Percentiles rank a stretch among this genome's conserved stretches.
These are phyloP conservation scores for Busseola fusca DNA, from an alignment of 2,888 invertebrate genomes.

Conservation along the genomic window DNA sequence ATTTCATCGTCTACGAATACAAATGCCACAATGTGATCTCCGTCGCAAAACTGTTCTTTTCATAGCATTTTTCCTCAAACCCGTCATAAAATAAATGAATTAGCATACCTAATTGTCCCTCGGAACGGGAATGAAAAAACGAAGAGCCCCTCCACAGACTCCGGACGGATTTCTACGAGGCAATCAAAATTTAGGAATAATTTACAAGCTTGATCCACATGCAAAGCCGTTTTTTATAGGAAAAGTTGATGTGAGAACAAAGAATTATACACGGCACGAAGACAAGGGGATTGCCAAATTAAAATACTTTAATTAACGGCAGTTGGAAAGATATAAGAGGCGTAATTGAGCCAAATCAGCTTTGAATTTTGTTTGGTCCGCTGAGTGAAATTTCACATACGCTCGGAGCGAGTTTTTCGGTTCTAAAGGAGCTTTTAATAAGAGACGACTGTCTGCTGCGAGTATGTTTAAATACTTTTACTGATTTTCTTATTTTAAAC, in stretches of 20 bases:
- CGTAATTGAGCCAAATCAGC: conserved; percentile 72
- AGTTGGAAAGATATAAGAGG: conserved; percentile 70
- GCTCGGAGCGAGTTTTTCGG: conserved; percentile 74
- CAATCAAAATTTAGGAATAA: conserved; percentile 85
- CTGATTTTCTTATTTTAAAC: conserved; percentile 71
- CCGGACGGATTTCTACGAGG: conserved; percentile 80
- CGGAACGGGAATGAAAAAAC: conserved; percentile 82
- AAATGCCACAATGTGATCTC: conserved; percentile 65
- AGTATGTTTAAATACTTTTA: conserved; percentile 72
- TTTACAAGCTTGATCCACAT: conserved; percentile 80
- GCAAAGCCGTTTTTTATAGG: conserved; percentile 74
- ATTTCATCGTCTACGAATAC: conserved; percentile 42
- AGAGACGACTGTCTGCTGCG: conserved; percentile 64
- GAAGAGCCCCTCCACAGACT: conserved; percentile 76
- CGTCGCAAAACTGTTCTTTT: conserved; percentile 78
- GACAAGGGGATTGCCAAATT: conserved; percentile 70
- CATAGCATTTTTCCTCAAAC: conserved; percentile 74
- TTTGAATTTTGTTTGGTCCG: conserved; percentile 71
- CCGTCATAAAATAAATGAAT: conserved; percentile 84
- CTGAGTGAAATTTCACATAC: conserved; percentile 71
- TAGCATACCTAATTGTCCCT: conserved; percentile 86
- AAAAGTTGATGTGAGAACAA: conserved; percentile 76
- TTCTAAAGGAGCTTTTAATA: conserved; percentile 69
- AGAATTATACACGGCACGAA: conserved; percentile 71
- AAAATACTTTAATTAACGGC: conserved; percentile 80